Conservation (phyloP, 2,797 vertebrate genomes). For the Rhinichthys osculus region DNA sequence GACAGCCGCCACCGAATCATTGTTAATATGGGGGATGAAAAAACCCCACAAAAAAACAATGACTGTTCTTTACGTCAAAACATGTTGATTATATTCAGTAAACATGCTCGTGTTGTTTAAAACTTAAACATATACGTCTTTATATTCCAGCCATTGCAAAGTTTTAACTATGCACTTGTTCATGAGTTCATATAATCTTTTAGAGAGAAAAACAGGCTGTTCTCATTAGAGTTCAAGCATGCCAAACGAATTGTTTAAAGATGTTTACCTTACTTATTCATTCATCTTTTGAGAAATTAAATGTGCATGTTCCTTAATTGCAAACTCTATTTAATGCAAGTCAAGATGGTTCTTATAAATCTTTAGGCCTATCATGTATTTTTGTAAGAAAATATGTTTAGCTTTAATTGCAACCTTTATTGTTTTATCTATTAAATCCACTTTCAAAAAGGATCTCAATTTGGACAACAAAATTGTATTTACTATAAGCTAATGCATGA, state of each 20-base stretch:
- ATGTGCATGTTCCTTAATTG: not conserved
- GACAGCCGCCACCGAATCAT: not conserved
- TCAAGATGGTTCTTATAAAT: slow-evolving; percentile 8
- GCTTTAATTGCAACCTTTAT: not conserved
- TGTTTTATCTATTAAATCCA: not conserved
- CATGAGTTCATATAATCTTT: not conserved
- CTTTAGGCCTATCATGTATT: not conserved
- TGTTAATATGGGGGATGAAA: not conserved
- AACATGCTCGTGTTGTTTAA: not conserved
- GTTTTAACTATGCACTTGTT: not conserved
- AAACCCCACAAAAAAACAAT: not conserved
- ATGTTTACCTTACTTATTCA: slow-evolving; percentile 2
- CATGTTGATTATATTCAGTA: not conserved
- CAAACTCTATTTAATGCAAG: not conserved
- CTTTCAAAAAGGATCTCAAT: not conserved
- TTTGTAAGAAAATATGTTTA: not conserved
- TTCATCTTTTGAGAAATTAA: slow-evolving; percentile 4
- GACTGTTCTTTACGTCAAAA: not conserved
- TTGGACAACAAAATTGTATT: not conserved
- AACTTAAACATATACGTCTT: not conserved
- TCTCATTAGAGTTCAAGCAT: not conserved
- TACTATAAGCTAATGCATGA: not conserved
- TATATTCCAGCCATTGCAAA: not conserved
- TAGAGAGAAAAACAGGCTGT: not conserved
- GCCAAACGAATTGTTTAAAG: not conserved